These are phyloP conservation scores for Macquaria ambigua DNA, from an alignment of 2,113 vertebrate species.

Conservation along the genomic window DNA sequence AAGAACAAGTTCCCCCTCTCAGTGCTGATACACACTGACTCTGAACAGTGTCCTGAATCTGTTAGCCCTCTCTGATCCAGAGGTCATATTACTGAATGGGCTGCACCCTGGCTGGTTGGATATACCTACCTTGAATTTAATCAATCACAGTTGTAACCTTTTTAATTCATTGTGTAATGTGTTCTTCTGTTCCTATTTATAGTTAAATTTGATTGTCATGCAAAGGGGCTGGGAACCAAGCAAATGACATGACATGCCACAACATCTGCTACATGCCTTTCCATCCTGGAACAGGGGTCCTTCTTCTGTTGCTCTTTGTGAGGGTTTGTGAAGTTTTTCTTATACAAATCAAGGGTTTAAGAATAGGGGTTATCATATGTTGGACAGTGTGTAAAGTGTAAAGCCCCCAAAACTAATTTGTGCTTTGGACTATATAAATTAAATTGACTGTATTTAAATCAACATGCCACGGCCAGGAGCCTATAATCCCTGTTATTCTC, in stretches of 20 bases:
- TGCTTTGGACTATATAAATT: background rate
- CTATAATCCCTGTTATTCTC: background rate
- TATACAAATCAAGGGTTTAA: background rate
- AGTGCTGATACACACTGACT: constrained; percentile 7
- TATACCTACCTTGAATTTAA: constrained; percentile 3
- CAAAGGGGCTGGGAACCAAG: background rate
- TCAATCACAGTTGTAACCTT: constrained; percentile 17
- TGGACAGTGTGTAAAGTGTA: background rate
- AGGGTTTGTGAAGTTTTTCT: background rate
- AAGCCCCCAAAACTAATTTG: background rate
- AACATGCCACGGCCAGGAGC: no score
- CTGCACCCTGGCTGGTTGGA: background rate
- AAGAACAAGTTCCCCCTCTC: background rate
- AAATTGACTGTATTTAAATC: no score
- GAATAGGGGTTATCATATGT: background rate
- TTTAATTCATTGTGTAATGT: background rate
- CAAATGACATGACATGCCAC: background rate
- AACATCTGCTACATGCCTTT: constrained; percentile 3
- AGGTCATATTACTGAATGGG: constrained; percentile 31
- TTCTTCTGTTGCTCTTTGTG: background rate
- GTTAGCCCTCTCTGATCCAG: constrained; percentile 26
- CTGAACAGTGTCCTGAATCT: background rate
- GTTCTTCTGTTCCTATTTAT: constrained; percentile 6
- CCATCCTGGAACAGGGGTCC: background rate
- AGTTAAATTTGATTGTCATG: constrained; percentile 21